Conservation (phyloP, 2,797 vertebrate genomes). For the Sebastes elongatus region DNA sequence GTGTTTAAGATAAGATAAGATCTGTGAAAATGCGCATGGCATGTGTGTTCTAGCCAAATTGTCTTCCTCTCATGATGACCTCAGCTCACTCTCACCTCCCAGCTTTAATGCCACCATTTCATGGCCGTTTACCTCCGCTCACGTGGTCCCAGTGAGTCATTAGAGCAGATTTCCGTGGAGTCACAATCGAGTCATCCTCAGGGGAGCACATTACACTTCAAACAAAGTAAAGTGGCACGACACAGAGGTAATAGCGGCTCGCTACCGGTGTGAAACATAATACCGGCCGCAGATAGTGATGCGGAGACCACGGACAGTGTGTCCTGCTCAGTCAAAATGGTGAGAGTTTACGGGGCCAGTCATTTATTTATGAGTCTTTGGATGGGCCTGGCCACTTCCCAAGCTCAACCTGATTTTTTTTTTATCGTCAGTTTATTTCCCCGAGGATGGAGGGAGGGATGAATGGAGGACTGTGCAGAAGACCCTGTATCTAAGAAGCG, state of each 20-base stretch:
- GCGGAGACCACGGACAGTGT: background rate
- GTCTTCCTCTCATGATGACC: background rate
- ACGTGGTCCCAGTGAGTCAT: constrained; percentile 37
- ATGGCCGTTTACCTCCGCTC: constrained; percentile 47
- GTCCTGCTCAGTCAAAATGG: background rate
- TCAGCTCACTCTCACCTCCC: constrained; percentile 1
- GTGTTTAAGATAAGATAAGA: background rate
- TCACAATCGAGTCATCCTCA: constrained; percentile 20
- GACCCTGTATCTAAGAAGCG: constrained; percentile 19
- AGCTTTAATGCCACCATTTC: constrained; percentile 50
- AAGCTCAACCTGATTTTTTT: constrained; percentile 17
- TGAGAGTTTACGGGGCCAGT: background rate
- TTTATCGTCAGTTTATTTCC: constrained; percentile 44
- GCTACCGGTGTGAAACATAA: background rate
- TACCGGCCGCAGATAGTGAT: background rate
- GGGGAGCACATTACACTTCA: constrained; percentile 13
- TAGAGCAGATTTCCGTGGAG: constrained; percentile 31
- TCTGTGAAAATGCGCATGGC: background rate
- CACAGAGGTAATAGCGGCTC: background rate
- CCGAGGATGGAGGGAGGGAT: constrained; percentile 3
- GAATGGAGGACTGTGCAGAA: background rate
- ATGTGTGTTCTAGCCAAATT: background rate
- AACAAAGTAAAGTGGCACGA: constrained; percentile 1
- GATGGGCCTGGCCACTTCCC: constrained; percentile 12
- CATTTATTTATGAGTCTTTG: constrained; percentile 44